A percentile compares a stretch with the other conserved stretches of the same genome.
phyloP scores from a whole-genome alignment of 2,888 invertebrate genomes.

The Parnassius apollo region DNA sequence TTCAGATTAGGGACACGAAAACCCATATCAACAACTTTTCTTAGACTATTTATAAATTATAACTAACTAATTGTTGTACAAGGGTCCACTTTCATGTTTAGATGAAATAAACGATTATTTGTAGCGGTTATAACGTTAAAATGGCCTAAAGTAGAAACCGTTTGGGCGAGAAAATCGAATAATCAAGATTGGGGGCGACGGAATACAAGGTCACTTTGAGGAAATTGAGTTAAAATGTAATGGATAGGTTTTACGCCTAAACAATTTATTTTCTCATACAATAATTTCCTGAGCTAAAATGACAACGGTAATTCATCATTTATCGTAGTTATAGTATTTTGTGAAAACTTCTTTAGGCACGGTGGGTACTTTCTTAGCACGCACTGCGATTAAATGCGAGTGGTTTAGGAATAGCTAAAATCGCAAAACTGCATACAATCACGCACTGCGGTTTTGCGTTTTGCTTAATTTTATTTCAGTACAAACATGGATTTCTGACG shows the following conservation, averaged over 20 bases:
- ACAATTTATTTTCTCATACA: slow-evolving; percentile 9
- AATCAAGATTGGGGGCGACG: slow-evolving; percentile 14
- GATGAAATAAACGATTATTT: slow-evolving; percentile 31
- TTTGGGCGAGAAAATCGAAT: slow-evolving; percentile 28
- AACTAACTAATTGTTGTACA: slow-evolving; percentile 24
- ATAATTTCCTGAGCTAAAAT: slow-evolving; percentile 15
- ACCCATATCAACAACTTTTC: slow-evolving; percentile 6
- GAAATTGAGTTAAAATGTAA: slow-evolving; percentile 17
- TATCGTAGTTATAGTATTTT: too few species aligned
- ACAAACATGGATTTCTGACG: too few species aligned
- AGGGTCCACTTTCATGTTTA: slow-evolving; percentile 30
- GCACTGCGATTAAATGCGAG: too few species aligned
- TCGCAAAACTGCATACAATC: too few species aligned
- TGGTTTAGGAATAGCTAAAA: too few species aligned
- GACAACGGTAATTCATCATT: too few species aligned
- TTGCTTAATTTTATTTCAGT: too few species aligned
- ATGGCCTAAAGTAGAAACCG: slow-evolving; percentile 23
- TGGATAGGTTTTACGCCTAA: slow-evolving; percentile 5
- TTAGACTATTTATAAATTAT: slow-evolving; percentile 18
- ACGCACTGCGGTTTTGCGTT: too few species aligned
- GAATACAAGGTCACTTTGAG: slow-evolving; percentile 20
- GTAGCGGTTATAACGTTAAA: slow-evolving; percentile 13
- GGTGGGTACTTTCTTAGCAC: too few species aligned
- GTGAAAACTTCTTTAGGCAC: too few species aligned
- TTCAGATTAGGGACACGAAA: slow-evolving; percentile 17